A percentile compares a stretch with the other conserved stretches of the same genome.
These are phyloP conservation scores for Agelastica alni DNA, from an alignment of 2,888 invertebrate genomes.

Conservation along the genomic window DNA sequence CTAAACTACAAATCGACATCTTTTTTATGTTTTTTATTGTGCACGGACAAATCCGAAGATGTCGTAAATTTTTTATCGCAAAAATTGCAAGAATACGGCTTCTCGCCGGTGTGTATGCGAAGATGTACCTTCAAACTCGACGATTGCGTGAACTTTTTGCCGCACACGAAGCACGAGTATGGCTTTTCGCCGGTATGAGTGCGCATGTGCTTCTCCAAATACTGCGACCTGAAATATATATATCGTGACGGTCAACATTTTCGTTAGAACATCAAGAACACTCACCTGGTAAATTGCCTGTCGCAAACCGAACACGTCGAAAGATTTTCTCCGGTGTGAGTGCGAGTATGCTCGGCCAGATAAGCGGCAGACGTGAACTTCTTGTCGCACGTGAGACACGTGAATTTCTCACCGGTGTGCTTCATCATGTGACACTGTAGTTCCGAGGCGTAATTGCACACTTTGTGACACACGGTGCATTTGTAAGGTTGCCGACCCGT, in stretches of 20 bases:
- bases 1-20: constrained; percentile 47
- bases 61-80: constrained; percentile 52
- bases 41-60: constrained; percentile 50
- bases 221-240: constrained; percentile 60
- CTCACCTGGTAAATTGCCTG: constrained; percentile 58
- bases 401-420: constrained; percentile 51
- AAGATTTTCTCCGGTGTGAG: constrained; percentile 55
- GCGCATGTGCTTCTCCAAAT: constrained; percentile 59
- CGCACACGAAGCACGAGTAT: constrained; percentile 50
- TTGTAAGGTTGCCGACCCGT: constrained; percentile 54
- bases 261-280: too few relatives aligned
- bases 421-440: constrained; percentile 52
- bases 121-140: constrained; percentile 53
- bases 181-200: constrained; percentile 59
- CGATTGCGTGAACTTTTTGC: constrained; percentile 52
- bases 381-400: constrained; percentile 51
- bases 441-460: constrained; percentile 51
- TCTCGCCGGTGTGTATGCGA: constrained; percentile 53
- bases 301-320: constrained; percentile 55
- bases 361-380: constrained; percentile 52
- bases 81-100: constrained; percentile 50
- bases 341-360: constrained; percentile 48
- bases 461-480: constrained; percentile 53
- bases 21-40: constrained; percentile 52
- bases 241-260: too few relatives aligned